Conservation (phyloP, 2,113 vertebrate species). For the Heptranchias perlo region DNA sequence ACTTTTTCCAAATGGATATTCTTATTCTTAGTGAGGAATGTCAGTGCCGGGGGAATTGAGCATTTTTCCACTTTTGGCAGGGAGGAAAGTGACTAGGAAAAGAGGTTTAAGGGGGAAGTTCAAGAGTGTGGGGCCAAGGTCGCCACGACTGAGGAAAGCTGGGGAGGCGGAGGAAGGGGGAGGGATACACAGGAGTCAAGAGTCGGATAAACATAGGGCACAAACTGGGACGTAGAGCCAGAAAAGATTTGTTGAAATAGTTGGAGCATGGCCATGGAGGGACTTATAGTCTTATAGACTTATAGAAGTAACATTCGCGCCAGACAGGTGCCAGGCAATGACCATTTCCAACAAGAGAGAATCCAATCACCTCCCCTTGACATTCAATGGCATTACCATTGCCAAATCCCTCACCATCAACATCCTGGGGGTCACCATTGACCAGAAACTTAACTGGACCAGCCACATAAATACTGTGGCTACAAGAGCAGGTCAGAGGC, state of each 20-base stretch:
- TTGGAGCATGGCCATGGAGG: not conserved
- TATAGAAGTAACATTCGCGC: no score
- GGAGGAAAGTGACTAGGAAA: not conserved
- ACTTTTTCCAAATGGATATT: not conserved
- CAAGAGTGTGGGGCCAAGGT: not conserved
- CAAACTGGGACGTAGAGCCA: not conserved
- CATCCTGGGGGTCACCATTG: no score
- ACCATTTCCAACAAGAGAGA: no score
- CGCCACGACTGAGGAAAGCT: not conserved
- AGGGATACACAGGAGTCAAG: not conserved
- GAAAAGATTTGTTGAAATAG: not conserved
- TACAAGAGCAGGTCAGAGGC: no score
- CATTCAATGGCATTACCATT: no score
- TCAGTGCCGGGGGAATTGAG: not conserved
- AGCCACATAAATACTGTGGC: no score
- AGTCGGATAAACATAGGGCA: not conserved
- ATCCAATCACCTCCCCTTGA: no score
- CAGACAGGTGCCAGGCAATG: no score
- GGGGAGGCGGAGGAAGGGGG: no score
- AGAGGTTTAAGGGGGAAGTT: not conserved
- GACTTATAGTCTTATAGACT: no score
- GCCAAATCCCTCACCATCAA: no score
- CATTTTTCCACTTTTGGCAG: not conserved
- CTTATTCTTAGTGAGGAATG: not conserved
- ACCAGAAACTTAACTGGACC: no score